Evolutionary conservation across 1,140 invertebrate species (phyloP).

Genomic region (Coenobita brevimanus): DNA sequence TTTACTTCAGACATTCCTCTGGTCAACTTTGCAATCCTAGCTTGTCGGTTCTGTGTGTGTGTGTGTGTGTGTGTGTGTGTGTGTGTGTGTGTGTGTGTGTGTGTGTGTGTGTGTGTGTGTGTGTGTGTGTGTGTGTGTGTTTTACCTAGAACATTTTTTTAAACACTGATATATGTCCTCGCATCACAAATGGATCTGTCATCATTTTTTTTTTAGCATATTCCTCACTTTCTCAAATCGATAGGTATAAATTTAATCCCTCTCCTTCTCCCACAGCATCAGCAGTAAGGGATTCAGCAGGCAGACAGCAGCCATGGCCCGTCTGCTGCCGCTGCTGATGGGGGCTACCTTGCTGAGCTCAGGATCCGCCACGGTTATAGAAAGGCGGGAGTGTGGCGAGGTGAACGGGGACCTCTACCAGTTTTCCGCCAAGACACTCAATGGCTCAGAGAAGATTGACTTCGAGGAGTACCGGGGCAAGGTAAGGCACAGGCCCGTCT

Average conservation of each 20-base stretch:
- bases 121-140: too few relatives aligned
- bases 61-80: background rate
- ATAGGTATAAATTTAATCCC: too few relatives aligned
- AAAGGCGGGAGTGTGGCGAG: conserved; percentile 49
- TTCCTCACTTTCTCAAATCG: too few relatives aligned
- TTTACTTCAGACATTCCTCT: background rate
- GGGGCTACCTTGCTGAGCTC: conserved; percentile 48
- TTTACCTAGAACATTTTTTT: too few relatives aligned
- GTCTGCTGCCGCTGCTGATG: conserved; percentile 51
- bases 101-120: background rate
- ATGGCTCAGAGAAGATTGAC: conserved; percentile 58
- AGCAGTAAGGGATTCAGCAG: too few relatives aligned
- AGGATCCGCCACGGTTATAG: conserved; percentile 12
- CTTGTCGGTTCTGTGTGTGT: background rate
- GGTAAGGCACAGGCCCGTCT: too few relatives aligned
- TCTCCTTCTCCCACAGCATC: too few relatives aligned
- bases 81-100: background rate
- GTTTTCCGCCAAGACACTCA: conserved; percentile 67
- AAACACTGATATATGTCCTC: too few relatives aligned
- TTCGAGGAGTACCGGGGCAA: conserved; percentile 72
- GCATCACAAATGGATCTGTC: too few relatives aligned
- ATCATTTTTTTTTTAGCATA: too few relatives aligned
- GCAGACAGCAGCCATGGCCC: conserved; percentile 25
- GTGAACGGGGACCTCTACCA: conserved; percentile 61
- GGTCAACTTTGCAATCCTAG: background rate